These are phyloP conservation scores for Poecilia latipinna DNA, from an alignment of 2,113 vertebrate species.

Conservation along the genomic window DNA sequence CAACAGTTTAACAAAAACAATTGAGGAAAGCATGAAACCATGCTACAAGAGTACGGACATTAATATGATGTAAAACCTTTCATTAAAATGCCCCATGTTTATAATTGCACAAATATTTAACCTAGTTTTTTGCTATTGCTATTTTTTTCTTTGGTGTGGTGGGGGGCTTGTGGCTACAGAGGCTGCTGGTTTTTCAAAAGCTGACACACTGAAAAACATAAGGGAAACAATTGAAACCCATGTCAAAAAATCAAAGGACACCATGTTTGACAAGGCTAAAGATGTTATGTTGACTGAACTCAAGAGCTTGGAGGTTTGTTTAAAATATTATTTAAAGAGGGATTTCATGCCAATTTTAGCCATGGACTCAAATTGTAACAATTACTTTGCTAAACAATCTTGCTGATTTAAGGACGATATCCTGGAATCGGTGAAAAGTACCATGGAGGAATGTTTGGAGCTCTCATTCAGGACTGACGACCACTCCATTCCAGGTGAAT, in stretches of 20 bases:
- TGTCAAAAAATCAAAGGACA: neutral
- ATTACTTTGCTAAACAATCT: neutral
- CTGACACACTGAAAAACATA: neutral
- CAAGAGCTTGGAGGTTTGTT: slow-evolving; percentile 1
- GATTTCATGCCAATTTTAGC: neutral
- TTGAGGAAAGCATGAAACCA: slow-evolving; percentile 40
- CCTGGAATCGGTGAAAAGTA: neutral
- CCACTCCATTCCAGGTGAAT: slow-evolving; percentile 38
- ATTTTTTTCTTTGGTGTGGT: too few relatives aligned
- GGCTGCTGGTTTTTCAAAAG: neutral
- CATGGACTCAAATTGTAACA: neutral
- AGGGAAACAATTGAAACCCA: neutral
- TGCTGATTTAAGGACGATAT: slow-evolving; percentile 11
- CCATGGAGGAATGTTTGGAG: slow-evolving; percentile 17
- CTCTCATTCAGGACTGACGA: slow-evolving; percentile 17
- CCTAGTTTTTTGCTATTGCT: too few relatives aligned
- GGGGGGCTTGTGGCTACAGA: slow-evolving; percentile 14
- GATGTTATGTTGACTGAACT: neutral
- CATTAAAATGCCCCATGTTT: too few relatives aligned
- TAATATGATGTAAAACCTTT: too few relatives aligned
- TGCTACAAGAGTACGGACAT: slow-evolving; percentile 45
- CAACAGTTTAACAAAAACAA: slow-evolving; percentile 19
- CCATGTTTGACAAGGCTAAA: slow-evolving; percentile 13
- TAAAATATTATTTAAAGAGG: neutral
- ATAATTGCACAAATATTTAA: too few relatives aligned